phyloP scores from a whole-genome alignment of 2,888 invertebrate species.

The Synergus laeviventris region DNA sequence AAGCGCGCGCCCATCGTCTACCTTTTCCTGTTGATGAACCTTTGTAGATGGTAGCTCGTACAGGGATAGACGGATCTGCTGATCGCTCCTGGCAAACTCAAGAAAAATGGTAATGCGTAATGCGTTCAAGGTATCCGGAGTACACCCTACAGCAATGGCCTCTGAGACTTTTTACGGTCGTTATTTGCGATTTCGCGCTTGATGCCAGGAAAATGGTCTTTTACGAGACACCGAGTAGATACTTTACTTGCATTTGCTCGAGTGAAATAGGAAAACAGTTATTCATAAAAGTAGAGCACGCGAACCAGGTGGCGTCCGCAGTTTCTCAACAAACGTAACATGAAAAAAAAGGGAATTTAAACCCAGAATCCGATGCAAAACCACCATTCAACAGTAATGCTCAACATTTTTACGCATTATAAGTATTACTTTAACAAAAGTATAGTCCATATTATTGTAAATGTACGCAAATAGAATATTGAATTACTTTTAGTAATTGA shows the following conservation, averaged over 20 bases:
- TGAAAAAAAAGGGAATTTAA: not conserved
- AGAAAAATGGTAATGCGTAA: not conserved
- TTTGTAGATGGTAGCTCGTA: constrained; percentile 9
- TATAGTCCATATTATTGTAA: too few species aligned
- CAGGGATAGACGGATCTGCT: not conserved
- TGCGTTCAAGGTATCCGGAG: not conserved
- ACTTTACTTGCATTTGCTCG: constrained; percentile 29
- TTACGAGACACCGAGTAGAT: constrained; percentile 13
- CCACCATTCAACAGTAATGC: not conserved
- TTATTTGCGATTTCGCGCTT: constrained; percentile 29
- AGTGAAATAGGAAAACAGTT: constrained; percentile 63
- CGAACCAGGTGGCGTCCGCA: constrained; percentile 65
- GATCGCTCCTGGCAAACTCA: not conserved
- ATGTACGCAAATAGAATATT: too few species aligned
- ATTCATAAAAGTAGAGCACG: constrained; percentile 67
- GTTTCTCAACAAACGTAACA: constrained; percentile 39
- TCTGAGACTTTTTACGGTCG: not conserved
- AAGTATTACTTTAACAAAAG: too few species aligned
- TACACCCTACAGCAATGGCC: constrained; percentile 3
- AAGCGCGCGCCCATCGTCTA: constrained; percentile 24
- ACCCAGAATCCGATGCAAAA: not conserved
- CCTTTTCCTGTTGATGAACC: constrained; percentile 21
- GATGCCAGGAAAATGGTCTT: constrained; percentile 22
- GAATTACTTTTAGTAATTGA: too few species aligned
- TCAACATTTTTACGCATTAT: not conserved